A percentile compares a stretch with the other conserved stretches of the same genome.
phyloP scores from a whole-genome alignment of 2,888 invertebrate species.

The Salticus scenicus region DNA sequence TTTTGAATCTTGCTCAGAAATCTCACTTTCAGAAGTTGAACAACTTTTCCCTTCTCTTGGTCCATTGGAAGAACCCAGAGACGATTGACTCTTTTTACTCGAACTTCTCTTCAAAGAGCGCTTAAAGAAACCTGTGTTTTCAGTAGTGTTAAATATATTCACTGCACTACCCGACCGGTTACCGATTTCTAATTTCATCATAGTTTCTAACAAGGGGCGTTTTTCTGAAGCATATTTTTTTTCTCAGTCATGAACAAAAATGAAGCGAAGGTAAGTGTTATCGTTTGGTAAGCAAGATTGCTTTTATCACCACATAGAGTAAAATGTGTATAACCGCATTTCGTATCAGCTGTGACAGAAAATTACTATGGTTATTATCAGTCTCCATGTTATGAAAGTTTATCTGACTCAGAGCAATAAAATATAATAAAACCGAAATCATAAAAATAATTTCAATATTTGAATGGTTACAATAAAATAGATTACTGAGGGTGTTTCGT shows the following conservation, averaged over 20 bases:
- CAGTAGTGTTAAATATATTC: conserved; percentile 46
- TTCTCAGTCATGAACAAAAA: not conserved
- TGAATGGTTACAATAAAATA: too few relatives aligned
- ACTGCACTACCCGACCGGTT: not conserved
- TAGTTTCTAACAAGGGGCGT: conserved; percentile 2
- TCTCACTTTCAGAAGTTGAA: not conserved
- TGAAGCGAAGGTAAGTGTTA: not conserved
- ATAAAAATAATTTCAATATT: too few relatives aligned
- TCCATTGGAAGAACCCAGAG: conserved; percentile 7
- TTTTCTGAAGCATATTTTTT: not conserved
- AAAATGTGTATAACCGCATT: not conserved
- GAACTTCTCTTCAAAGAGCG: not conserved
- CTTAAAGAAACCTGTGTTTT: conserved; percentile 22
- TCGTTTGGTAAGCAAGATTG: not conserved
- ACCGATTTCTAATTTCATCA: conserved; percentile 21
- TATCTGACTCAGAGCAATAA: too few relatives aligned
- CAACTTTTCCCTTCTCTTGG: not conserved
- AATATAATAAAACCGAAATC: too few relatives aligned
- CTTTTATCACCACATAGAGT: too few relatives aligned
- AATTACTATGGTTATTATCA: conserved; percentile 2
- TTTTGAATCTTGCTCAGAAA: not conserved
- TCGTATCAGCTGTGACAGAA: not conserved
- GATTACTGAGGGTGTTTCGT: too few relatives aligned
- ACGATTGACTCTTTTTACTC: conserved; percentile 19
- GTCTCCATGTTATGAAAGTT: too few relatives aligned